Percentiles rank a stretch among this genome's conserved stretches.
phyloP scores from a whole-genome alignment of 2,113 vertebrate species.

The Plestiodon gilberti region DNA sequence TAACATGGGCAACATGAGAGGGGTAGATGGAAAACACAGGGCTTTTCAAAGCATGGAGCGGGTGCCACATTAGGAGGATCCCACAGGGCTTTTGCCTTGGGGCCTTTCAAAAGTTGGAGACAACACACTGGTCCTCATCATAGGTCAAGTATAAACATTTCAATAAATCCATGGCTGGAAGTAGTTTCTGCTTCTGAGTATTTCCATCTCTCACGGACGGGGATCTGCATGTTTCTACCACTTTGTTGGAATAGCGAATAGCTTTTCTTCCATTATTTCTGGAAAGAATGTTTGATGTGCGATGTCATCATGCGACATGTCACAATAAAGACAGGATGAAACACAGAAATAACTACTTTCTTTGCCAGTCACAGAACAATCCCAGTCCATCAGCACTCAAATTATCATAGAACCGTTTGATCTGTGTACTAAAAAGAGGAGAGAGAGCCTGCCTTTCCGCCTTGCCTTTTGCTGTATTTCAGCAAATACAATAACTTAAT shows the following conservation, averaged over 20 bases:
- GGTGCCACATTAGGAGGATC: too few relatives aligned
- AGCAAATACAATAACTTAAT: constrained; percentile 70
- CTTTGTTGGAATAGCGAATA: constrained; percentile 7
- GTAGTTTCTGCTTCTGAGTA: neutral
- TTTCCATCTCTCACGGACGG: neutral
- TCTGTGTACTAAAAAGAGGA: constrained; percentile 66
- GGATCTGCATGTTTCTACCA: neutral
- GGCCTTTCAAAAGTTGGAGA: too few relatives aligned
- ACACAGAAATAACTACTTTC: constrained; percentile 72
- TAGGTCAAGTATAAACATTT: too few relatives aligned
- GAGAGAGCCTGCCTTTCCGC: constrained; percentile 59
- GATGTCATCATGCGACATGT: constrained; percentile 63
- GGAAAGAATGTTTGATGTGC: constrained; percentile 64
- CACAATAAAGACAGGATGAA: constrained; percentile 72
- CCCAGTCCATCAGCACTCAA: constrained; percentile 68
- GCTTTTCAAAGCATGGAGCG: too few relatives aligned
- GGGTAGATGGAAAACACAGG: too few relatives aligned
- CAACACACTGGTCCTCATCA: too few relatives aligned
- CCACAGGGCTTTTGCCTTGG: too few relatives aligned
- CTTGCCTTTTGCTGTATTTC: constrained; percentile 72
- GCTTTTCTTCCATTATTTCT: constrained; percentile 30
- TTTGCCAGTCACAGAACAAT: constrained; percentile 76
- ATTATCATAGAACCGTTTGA: constrained; percentile 75
- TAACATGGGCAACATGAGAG: too few relatives aligned
- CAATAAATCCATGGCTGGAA: too few relatives aligned